phyloP scores from a whole-genome alignment of 2,797 vertebrate species.

The Adelosebastes latens region DNA sequence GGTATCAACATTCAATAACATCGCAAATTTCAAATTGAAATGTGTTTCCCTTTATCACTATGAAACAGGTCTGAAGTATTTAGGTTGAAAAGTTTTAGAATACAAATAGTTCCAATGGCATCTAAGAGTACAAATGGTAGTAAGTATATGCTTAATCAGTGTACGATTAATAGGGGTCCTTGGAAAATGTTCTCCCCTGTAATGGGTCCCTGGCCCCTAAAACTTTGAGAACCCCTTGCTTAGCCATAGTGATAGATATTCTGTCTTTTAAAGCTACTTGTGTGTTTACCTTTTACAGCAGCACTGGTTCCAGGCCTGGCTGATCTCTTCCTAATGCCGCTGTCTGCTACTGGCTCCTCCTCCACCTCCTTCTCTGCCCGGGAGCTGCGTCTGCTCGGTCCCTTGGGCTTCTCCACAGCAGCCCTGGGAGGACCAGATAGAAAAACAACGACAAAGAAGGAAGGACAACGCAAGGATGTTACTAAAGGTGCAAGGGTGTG shows the following conservation, averaged over 20 bases:
- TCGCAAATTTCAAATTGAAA: too few species aligned
- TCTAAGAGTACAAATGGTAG: too few species aligned
- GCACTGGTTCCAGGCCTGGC: slow-evolving; percentile 87
- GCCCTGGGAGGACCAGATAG: slow-evolving; percentile 86
- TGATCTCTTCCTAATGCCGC: slow-evolving; percentile 92
- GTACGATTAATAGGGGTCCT: too few species aligned
- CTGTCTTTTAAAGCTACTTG: background rate
- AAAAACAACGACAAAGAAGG: slow-evolving; percentile 34
- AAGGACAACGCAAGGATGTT: slow-evolving; percentile 48
- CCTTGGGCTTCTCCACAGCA: slow-evolving; percentile 93
- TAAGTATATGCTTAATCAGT: too few species aligned
- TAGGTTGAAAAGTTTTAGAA: too few species aligned
- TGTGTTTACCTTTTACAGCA: slow-evolving; percentile 75
- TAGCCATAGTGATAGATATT: background rate
- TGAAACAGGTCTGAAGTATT: too few species aligned
- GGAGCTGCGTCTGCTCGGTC: slow-evolving; percentile 93
- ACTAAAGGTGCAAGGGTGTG: slow-evolving; percentile 24
- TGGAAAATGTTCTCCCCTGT: too few species aligned
- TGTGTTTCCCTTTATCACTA: too few species aligned
- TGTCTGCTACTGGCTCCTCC: slow-evolving; percentile 89
- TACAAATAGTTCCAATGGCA: too few species aligned
- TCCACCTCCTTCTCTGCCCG: slow-evolving; percentile 92
- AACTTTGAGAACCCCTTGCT: background rate
- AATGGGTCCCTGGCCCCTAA: too few species aligned
- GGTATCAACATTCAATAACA: too few species aligned